Evolutionary conservation across 2,888 invertebrate genomes (phyloP), one percentile per base, ranked within the genome.

Genomic region (Bembecia ichneumoniformis): DNA sequence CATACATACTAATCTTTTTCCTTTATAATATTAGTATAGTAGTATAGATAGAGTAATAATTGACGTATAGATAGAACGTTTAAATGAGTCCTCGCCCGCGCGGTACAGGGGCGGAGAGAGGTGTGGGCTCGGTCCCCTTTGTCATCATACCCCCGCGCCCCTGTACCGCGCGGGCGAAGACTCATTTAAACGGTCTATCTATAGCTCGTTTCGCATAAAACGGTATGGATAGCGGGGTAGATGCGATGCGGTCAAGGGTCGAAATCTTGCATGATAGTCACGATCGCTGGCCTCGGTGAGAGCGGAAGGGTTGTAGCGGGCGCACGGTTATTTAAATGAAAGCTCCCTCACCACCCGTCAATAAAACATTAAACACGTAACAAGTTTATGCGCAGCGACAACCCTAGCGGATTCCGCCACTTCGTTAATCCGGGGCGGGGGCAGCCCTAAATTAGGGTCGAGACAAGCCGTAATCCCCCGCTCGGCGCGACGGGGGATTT

Each of bases 381-480:
- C 86, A 84, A 84, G 86, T 86, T 86, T 86, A 84, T 80, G 83
- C 82, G 75, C 71, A 80, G 78, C 81, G 84, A 86, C 86, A 87
- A 83, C 86, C 86, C 86, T 87, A 81, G 84, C 82, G 84, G 82
- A 82, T 86, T 84, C 83, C 83, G 84, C 80, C 84, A 86, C 87
- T 84, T 84, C 86, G 87, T 86, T 87, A 86, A 87, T 86, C 86
- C 87, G 79, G 78, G 80, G 79, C 84, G 79, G 82, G 86, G 86
- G 84, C 83, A 87, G 82, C 84, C 87, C 86, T 86, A 86, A 86
- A 87, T 86, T 86, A 86, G 87, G 87, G 87, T 86, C 84, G 86
- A 84, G 86, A 87, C 87, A 84, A 86, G 86, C 86, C 86, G 82
- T 86, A 86, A 86, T 86, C 86, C 86, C 82, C 82, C 80, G 84